These are phyloP conservation scores for Papilio polyxenes DNA, from an alignment of 1,140 invertebrate species.

Conservation along the genomic window DNA sequence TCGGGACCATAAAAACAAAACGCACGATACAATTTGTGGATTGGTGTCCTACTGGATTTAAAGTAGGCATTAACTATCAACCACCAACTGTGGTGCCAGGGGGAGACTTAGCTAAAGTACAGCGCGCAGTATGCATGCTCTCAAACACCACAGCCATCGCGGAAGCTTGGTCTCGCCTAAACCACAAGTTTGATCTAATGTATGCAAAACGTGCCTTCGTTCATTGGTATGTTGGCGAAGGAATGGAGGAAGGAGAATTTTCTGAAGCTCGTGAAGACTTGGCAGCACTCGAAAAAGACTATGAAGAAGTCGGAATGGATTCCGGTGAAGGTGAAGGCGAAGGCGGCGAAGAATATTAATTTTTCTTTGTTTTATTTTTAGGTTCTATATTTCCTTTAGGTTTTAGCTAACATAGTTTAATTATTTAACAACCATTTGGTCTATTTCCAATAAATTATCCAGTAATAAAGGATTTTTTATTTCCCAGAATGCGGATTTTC, in stretches of 20 bases:
- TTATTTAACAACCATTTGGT: slow-evolving; percentile 14
- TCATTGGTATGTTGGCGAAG: slow-evolving; percentile 93
- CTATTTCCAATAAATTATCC: slow-evolving; percentile 7
- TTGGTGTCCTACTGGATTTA: slow-evolving; percentile 94
- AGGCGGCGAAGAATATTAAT: slow-evolving; percentile 88
- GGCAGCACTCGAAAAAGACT: slow-evolving; percentile 91
- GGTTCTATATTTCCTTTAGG: slow-evolving; percentile 30
- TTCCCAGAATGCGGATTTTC: background rate
- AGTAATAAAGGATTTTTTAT: background rate
- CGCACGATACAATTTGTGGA: slow-evolving; percentile 93
- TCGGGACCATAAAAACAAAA: slow-evolving; percentile 92
- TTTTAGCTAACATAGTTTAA: slow-evolving; percentile 9
- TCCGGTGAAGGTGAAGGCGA: slow-evolving; percentile 87
- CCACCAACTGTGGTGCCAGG: slow-evolving; percentile 91
- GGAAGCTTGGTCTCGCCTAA: slow-evolving; percentile 88
- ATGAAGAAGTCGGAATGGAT: slow-evolving; percentile 90
- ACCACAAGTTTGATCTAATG: slow-evolving; percentile 91
- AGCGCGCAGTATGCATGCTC: slow-evolving; percentile 92
- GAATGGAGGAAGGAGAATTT: slow-evolving; percentile 94
- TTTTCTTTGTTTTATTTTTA: slow-evolving; percentile 50
- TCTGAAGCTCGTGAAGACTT: slow-evolving; percentile 93
- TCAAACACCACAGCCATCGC: slow-evolving; percentile 92
- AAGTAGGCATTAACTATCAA: slow-evolving; percentile 89
- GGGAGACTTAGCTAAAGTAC: slow-evolving; percentile 89
- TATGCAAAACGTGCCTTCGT: slow-evolving; percentile 84